Evolutionary conservation across 2,888 invertebrate genomes (phyloP), one percentile per base, ranked within the genome.

Genomic region (Perithous albicinctus): DNA sequence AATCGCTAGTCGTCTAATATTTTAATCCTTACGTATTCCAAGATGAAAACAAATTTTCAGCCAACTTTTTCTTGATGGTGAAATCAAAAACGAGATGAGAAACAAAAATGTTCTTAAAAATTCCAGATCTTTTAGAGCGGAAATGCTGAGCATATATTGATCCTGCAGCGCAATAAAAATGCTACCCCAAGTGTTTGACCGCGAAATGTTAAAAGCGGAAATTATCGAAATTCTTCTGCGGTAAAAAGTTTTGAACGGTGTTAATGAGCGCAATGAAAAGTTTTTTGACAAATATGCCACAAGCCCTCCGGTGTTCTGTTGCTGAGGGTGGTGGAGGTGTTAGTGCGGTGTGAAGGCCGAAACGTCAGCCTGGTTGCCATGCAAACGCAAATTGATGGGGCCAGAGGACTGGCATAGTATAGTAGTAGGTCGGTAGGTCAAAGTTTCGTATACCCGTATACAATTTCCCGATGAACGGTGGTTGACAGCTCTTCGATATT

Each of bases 381-480:
- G 51, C 54, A 64, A 38, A 74, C 26, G 20, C 10, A 43, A 41
- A 64, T 63, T 51, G 51, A 54, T 43, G 59, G 72, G 29, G 59
- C 18, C 1, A 5, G 29, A 20, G 56, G 8, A 26, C n/a, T 38
- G 15, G 51, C 35, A 69, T 46, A 41, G 64, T 46, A 51, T 56
- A 51, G 35, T 6, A 63, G 43, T 76, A 64, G 78, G 69, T 77
- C 69, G 72, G 61, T 70, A 74, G 84, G 83, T 84, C 87, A 82
- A 81, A 87, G 85, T 85, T 87, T 84, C 80, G 83, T 78, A n/a
- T n/a, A 84, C 43, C 73, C 78, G 63, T 69, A 70, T 61, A 84
- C 78, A 85, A 70, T 84, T 83, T 84, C 80, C 73, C 82, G 72
- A 72, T 74, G 29, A 35, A 76, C 56, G 78, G 80, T 35, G 75